A percentile compares a stretch with the other conserved stretches of the same genome.
phyloP scores from a whole-genome alignment of 2,113 vertebrate genomes.

The Cynoglossus semilaevis region DNA sequence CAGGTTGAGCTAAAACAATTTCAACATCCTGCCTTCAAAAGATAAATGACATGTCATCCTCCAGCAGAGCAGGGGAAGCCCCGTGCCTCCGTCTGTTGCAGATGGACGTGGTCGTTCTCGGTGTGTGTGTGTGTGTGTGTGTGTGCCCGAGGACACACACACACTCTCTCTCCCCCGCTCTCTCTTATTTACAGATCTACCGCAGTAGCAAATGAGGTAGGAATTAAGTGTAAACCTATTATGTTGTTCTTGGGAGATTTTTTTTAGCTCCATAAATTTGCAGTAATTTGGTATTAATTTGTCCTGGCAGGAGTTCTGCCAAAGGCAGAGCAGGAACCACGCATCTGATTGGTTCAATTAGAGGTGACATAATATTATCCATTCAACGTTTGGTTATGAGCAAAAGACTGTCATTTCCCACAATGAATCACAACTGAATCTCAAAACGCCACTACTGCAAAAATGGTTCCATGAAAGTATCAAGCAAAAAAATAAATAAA shows the following conservation, averaged over 20 bases:
- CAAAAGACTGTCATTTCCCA: conserved; percentile 21
- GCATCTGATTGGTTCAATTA: conserved; percentile 51
- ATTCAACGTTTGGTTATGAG: conserved; percentile 48
- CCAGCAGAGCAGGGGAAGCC: conserved; percentile 22
- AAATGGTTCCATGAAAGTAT: no score
- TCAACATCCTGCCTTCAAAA: conserved; percentile 60
- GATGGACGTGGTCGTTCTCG: conserved; percentile 8
- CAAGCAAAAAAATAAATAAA: no score
- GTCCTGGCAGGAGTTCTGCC: conserved; percentile 25
- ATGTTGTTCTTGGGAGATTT: conserved; percentile 21
- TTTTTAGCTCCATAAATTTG: conserved; percentile 45
- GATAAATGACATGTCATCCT: conserved; percentile 50
- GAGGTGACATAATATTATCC: conserved; percentile 35
- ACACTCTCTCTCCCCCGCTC: neutral
- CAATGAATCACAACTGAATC: no score
- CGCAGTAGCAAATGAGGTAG: conserved; percentile 19
- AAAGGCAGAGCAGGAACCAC: conserved; percentile 27
- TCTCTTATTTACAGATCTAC: conserved; percentile 23
- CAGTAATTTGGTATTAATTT: conserved; percentile 50
- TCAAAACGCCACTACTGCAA: no score
- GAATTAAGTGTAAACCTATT: conserved; percentile 37
- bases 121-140: conserved; percentile 7
- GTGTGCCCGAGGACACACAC: neutral
- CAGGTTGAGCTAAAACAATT: conserved; percentile 50
- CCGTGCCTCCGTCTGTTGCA: neutral